Evolutionary conservation across 2,888 invertebrate species (phyloP).

Genomic region (Mellilla xanthometata): DNA sequence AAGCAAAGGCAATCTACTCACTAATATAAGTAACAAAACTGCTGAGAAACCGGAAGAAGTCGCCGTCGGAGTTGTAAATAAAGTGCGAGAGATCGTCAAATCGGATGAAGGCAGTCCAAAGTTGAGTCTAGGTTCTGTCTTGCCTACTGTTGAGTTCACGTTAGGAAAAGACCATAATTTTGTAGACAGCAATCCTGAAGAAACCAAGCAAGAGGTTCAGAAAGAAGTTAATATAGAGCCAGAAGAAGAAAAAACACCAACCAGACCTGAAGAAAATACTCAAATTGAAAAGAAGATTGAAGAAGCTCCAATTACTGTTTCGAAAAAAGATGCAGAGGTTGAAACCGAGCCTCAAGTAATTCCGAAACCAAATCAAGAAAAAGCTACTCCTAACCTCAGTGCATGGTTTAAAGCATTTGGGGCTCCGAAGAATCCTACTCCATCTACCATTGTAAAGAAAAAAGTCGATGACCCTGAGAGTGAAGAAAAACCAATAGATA

Average conservation of each 20-base stretch:
- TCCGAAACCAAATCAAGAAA: constrained; percentile 80
- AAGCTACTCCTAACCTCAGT: constrained; percentile 92
- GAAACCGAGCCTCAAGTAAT: constrained; percentile 62
- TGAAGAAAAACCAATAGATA: constrained; percentile 65
- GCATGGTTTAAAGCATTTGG: constrained; percentile 97
- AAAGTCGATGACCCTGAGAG: constrained; percentile 81
- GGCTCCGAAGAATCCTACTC: constrained; percentile 86
- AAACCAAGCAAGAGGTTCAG: constrained; percentile 29
- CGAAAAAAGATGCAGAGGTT: constrained; percentile 67
- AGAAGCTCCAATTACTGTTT: constrained; percentile 42
- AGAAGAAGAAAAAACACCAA: constrained; percentile 33
- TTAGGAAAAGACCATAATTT: constrained; percentile 87
- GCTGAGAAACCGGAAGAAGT: constrained; percentile 83
- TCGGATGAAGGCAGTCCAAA: constrained; percentile 88
- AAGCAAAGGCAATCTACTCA: constrained; percentile 92
- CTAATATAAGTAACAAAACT: constrained; percentile 83
- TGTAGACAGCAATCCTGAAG: constrained; percentile 47
- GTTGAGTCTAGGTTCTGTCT: constrained; percentile 92
- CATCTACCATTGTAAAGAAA: constrained; percentile 81
- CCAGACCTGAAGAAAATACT: constrained; percentile 21
- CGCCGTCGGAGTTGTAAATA: constrained; percentile 75
- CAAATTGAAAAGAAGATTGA: constrained; percentile 41
- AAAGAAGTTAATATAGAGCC: constrained; percentile 25
- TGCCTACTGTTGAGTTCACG: constrained; percentile 87
- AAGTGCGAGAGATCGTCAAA: constrained; percentile 84